These are phyloP conservation scores for Chaetophractus vellerosus DNA, from an alignment of 2,797 vertebrate species.

Conservation along the genomic window DNA sequence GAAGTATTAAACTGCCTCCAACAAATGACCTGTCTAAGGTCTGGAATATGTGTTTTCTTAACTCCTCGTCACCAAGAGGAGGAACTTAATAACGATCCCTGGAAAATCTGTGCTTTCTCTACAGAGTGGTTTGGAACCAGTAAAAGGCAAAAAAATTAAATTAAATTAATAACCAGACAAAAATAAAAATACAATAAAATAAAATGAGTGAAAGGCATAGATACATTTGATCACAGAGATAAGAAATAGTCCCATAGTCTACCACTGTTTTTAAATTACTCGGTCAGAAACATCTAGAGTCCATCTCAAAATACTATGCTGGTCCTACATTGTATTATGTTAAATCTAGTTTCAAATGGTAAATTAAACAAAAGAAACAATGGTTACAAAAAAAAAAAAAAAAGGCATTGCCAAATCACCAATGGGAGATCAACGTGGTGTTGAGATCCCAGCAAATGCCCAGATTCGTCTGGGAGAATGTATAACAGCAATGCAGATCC, in stretches of 20 bases:
- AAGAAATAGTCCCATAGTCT: background rate
- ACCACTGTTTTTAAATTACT: background rate
- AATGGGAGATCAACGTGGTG: background rate
- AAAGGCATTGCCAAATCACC: background rate
- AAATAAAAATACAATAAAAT: background rate
- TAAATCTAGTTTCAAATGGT: background rate
- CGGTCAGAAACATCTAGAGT: constrained; percentile 24
- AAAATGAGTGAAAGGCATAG: background rate
- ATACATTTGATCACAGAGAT: background rate
- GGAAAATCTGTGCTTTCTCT: background rate
- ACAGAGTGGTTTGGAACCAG: background rate
- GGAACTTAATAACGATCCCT: background rate
- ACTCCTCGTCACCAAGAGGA: background rate
- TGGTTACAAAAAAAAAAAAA: background rate
- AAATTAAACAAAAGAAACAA: constrained; percentile 51
- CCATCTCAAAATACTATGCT: background rate
- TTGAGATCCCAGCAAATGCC: background rate
- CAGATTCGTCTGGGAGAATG: background rate
- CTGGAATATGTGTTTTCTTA: background rate
- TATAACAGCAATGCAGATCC: background rate
- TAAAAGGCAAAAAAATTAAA: background rate
- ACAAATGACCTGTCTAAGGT: background rate
- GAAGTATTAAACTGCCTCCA: background rate
- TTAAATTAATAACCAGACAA: too few relatives aligned
- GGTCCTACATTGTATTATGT: background rate